A percentile compares a stretch with the other conserved stretches of the same genome.
phyloP scores from a whole-genome alignment of 1,140 invertebrate species.

The Leptonema lineaticorne region DNA sequence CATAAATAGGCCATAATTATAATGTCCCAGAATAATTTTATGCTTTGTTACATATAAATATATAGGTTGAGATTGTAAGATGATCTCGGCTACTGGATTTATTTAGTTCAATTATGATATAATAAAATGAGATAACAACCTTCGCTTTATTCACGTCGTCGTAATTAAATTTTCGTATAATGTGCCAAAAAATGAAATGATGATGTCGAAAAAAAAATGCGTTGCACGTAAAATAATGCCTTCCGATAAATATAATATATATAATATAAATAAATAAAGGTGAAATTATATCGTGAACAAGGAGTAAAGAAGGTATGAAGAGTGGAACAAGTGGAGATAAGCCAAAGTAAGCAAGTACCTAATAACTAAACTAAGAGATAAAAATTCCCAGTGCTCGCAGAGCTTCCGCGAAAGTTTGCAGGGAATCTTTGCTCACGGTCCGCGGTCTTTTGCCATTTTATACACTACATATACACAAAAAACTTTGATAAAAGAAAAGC shows the following conservation, averaged over 20 bases:
- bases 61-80: too few relatives aligned
- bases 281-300: conserved; percentile 6
- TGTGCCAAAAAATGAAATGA: too few relatives aligned
- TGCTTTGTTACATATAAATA: too few relatives aligned
- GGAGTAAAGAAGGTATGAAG: conserved; percentile 9
- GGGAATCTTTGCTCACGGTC: not conserved
- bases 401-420: conserved; percentile 17
- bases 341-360: conserved; percentile 15
- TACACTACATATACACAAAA: not conserved
- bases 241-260: not conserved
- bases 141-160: too few relatives aligned
- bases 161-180: too few relatives aligned
- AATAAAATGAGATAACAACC: too few relatives aligned
- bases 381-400: conserved; percentile 13
- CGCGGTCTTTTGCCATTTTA: not conserved
- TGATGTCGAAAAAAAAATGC: too few relatives aligned
- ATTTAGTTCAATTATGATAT: too few relatives aligned
- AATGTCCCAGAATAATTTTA: too few relatives aligned
- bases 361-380: conserved; percentile 26
- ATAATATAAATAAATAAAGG: not conserved
- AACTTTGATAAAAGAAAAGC: not conserved
- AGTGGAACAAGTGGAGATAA: conserved; percentile 20
- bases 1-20: too few relatives aligned
- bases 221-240: not conserved
- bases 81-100: too few relatives aligned